Conservation (phyloP, 2,113 vertebrate species). For the Deroptyus accipitrinus region DNA sequence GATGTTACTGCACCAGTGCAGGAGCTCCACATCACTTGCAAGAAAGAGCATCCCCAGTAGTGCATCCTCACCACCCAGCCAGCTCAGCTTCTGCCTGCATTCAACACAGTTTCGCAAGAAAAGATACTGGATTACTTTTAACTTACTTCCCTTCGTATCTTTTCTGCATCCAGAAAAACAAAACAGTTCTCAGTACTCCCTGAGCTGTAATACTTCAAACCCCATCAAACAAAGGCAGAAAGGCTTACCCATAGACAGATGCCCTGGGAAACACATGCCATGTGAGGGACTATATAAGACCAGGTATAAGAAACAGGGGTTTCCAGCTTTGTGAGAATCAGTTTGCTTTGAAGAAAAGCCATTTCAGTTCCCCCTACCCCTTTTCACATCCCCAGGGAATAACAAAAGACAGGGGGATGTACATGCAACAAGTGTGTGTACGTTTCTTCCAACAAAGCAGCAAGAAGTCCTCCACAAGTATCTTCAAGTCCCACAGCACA, state of each 20-base stretch:
- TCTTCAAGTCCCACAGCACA: not conserved
- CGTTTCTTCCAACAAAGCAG: not conserved
- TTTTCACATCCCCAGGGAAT: not conserved
- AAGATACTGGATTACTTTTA: not conserved
- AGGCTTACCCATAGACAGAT: not conserved
- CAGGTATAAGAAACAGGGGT: not conserved
- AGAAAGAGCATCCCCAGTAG: not conserved
- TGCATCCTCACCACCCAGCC: not conserved
- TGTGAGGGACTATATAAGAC: not conserved
- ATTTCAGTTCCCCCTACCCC: rapidly evolving
- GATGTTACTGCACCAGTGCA: not conserved
- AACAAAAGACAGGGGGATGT: not conserved
- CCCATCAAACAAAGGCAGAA: not conserved
- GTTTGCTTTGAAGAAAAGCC: not conserved
- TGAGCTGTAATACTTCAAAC: not conserved
- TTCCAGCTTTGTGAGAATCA: not conserved
- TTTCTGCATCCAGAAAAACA: not conserved
- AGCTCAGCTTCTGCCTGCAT: not conserved
- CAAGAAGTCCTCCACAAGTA: not conserved
- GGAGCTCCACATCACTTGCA: not conserved
- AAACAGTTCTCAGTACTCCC: not conserved
- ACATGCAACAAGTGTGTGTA: not conserved
- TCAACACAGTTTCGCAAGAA: not conserved
- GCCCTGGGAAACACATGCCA: not conserved
- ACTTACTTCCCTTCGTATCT: not conserved